These are phyloP conservation scores for Prorops nasuta DNA, from an alignment of 1,140 invertebrate species.

Conservation along the genomic window DNA sequence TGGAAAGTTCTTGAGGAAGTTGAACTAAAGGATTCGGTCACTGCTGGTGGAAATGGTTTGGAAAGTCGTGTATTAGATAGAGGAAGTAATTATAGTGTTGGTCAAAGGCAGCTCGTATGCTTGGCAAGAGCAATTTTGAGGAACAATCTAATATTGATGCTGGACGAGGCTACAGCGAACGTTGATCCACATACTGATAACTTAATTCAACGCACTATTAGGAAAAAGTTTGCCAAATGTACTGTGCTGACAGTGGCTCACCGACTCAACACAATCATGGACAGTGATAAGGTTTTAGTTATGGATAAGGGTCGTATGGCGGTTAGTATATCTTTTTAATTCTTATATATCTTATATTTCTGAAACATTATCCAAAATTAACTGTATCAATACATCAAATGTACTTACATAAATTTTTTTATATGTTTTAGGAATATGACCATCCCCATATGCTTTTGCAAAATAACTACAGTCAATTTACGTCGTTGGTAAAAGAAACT, in stretches of 20 bases:
- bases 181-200: conserved; percentile 65
- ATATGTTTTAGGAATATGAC: conserved; percentile 62
- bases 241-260: conserved; percentile 70
- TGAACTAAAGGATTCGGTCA: conserved; percentile 50
- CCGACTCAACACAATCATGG: conserved; percentile 60
- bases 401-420: background rate
- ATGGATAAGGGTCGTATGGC: conserved; percentile 58
- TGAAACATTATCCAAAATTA: too few species aligned
- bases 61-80: conserved; percentile 61
- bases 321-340: conserved; percentile 49
- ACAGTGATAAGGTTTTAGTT: conserved; percentile 65
- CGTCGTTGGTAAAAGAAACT: conserved; percentile 67
- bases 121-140: conserved; percentile 67
- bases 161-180: conserved; percentile 80
- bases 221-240: conserved; percentile 53
- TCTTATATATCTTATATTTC: too few species aligned
- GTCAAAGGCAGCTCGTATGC: conserved; percentile 71
- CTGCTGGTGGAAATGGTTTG: conserved; percentile 47
- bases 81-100: conserved; percentile 68
- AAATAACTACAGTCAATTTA: conserved; percentile 58
- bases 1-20: conserved; percentile 69
- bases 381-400: too few species aligned
- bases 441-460: conserved; percentile 60
- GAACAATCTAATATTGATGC: conserved; percentile 66
- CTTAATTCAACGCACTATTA: conserved; percentile 56